Evolutionary conservation across 2,888 invertebrate genomes (phyloP), one percentile per base, ranked within the genome.

Genomic region (Sabellastarte sp.): DNA sequence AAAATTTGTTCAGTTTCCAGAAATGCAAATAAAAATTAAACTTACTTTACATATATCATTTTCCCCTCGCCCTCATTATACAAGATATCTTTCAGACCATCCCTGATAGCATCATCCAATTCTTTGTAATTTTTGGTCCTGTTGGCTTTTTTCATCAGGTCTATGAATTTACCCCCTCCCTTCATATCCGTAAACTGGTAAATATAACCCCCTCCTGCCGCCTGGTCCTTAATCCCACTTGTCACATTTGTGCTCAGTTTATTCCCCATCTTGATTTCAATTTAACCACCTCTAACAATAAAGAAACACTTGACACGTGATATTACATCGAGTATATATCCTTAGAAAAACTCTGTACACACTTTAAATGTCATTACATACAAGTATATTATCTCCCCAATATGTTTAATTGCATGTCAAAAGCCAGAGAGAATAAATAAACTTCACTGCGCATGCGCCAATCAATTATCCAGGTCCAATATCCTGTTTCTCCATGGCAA

Each of bases 151-250:
- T 82, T 82, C 75, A 79, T 79, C 29, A 80, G 68, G 28, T 79
- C 77, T 3, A 83, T 76, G 3, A 83, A 66, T 62, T 79, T 76
- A 0, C 83, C 98, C 31, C 93, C 93, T 69, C 96, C 93, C 90
- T 65, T 67, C 50, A 70, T 52, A 51, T 70, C 64, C 5, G 60
- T 60, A 50, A 64, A 60, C 32, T 65, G 50, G 41, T 70, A 70
- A 26, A 70, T 62, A 15, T 41, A 30, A 20, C 74, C 73, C 1
- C 65, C 72, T 1, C 74, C 75, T 60, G 79, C 76, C 1, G 95
- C 95, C 83, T 97, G 96, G 73, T 94, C 94, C 84, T 96, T 97
- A 26, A 97, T 95, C 53, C 94, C 95, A 84, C 93, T 93, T 0
- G 93, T 92, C 1, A 96, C 95, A 76, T 87, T 87, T 75, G 87